Evolutionary conservation across 1,140 invertebrate species (phyloP).

Genomic region (Panagrolaimus sp.): DNA sequence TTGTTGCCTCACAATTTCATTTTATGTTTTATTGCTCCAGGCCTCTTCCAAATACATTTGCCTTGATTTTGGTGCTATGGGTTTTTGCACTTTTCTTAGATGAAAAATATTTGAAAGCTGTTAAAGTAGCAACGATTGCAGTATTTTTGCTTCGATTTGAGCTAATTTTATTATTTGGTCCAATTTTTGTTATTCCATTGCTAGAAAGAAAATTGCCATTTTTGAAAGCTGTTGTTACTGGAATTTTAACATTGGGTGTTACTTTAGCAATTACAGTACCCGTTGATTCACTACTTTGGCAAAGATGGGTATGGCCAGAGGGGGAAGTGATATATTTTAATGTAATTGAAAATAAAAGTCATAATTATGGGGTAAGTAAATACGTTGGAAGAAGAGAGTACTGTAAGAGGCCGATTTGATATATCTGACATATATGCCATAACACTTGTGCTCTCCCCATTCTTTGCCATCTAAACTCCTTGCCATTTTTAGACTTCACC

Average conservation of each 20-base stretch:
- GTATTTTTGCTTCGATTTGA: constrained; percentile 87
- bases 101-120: constrained; percentile 70
- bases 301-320: constrained; percentile 86
- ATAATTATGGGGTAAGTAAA: constrained; percentile 83
- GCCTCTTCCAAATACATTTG: constrained; percentile 91
- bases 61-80: constrained; percentile 75
- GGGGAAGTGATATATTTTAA: constrained; percentile 93
- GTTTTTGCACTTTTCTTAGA: constrained; percentile 61
- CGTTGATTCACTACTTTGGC: constrained; percentile 90
- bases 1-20: constrained; percentile 88
- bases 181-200: constrained; percentile 77
- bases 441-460: no score
- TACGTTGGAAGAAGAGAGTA: no score
- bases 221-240: constrained; percentile 64
- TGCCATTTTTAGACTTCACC: constrained; percentile 69
- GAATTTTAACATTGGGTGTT: constrained; percentile 61
- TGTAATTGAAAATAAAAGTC: constrained; percentile 84
- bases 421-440: no score
- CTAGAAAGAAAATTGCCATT: constrained; percentile 61
- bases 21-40: constrained; percentile 92
- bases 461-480: not conserved
- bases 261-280: constrained; percentile 69
- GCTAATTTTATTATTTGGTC: constrained; percentile 76
- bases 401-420: no score
- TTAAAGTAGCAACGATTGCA: constrained; percentile 75